phyloP scores from a whole-genome alignment of 2,888 invertebrate genomes.

The Cataglyphis altisquamis region DNA sequence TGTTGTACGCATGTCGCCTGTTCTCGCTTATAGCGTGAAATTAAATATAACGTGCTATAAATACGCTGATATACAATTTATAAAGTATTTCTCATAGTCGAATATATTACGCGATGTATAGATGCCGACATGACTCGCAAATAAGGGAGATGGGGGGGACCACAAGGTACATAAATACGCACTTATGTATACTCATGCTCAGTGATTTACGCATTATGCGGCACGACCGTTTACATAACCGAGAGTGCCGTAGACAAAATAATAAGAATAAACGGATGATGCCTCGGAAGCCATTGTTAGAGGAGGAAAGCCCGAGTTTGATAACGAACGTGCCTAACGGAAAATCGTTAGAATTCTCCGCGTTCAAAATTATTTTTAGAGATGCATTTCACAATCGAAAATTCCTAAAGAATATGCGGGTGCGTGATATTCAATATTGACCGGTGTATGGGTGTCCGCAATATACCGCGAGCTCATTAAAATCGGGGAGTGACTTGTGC shows the following conservation, averaged over 20 bases:
- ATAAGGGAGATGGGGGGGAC: conserved; percentile 25
- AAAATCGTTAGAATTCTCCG: conserved; percentile 32
- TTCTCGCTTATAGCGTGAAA: neutral
- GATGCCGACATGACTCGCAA: conserved; percentile 28
- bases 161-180: conserved; percentile 54
- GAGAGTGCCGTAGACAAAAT: conserved; percentile 80
- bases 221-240: conserved; percentile 67
- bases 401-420: neutral
- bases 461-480: neutral
- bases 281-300: conserved; percentile 76
- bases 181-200: conserved; percentile 46
- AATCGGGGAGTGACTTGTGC: neutral
- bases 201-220: conserved; percentile 71
- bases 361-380: conserved; percentile 35
- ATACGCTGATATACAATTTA: conserved; percentile 32
- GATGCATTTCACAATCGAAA: neutral
- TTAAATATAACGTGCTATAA: conserved; percentile 24
- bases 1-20: neutral
- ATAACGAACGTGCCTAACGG: conserved; percentile 60
- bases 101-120: conserved; percentile 21
- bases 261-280: conserved; percentile 78
- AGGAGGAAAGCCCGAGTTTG: conserved; percentile 65
- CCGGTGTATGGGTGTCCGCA: neutral
- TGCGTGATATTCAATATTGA: neutral
- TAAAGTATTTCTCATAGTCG: conserved; percentile 4